Evolutionary conservation across 2,113 vertebrate species (phyloP).

Genomic region (Probosciger aterrimus): DNA sequence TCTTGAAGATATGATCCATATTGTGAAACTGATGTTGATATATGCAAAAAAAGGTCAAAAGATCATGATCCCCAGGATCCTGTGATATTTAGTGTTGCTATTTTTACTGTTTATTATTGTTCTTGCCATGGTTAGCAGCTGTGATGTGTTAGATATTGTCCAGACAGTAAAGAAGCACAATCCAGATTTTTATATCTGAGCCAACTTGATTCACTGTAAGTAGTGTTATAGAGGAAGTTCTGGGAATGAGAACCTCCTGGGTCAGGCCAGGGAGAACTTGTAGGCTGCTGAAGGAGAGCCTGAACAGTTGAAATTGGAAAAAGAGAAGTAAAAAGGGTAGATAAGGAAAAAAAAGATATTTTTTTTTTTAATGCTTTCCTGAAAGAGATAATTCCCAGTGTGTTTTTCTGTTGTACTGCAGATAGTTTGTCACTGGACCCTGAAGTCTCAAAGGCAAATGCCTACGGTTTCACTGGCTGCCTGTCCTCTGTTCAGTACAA

Average conservation of each 20-base stretch:
- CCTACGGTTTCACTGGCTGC: constrained; percentile 87
- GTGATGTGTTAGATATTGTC: background rate
- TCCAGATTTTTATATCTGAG: background rate
- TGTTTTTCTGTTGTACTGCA: constrained; percentile 51
- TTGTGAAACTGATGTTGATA: background rate
- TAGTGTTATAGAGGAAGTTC: background rate
- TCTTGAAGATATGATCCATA: background rate
- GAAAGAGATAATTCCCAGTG: background rate
- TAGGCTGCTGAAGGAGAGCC: background rate
- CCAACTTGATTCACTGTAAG: background rate
- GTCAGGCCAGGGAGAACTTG: background rate
- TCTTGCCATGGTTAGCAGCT: background rate
- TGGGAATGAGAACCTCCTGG: background rate
- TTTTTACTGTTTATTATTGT: background rate
- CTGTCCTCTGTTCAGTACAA: constrained; percentile 94
- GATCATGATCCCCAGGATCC: background rate
- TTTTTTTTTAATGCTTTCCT: background rate
- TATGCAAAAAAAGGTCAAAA: background rate
- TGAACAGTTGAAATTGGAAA: background rate
- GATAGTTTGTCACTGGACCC: constrained; percentile 76
- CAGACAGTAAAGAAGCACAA: background rate
- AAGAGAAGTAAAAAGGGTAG: background rate
- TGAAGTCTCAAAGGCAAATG: constrained; percentile 82
- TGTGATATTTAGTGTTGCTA: background rate
- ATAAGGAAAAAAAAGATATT: background rate